Conservation (phyloP, 2,888 invertebrate species). For the Barypeithes pellucidus region DNA sequence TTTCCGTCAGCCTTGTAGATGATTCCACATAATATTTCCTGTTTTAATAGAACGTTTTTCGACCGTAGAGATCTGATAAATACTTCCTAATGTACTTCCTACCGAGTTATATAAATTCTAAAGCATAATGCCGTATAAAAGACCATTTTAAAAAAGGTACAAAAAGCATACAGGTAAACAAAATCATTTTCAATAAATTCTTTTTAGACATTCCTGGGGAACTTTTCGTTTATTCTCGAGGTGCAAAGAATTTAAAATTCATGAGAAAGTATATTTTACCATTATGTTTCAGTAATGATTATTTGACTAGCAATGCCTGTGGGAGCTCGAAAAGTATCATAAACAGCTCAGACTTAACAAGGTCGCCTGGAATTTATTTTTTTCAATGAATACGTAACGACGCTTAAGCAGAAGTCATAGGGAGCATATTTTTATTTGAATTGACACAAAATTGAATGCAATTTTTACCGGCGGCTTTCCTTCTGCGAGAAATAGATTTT, state of each 20-base stretch:
- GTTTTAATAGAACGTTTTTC: no score
- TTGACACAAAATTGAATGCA: conserved; percentile 3
- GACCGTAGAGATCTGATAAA: no score
- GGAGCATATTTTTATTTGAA: conserved; percentile 39
- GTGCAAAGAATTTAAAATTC: conserved; percentile 56
- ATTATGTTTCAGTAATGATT: conserved; percentile 57
- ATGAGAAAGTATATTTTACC: conserved; percentile 58
- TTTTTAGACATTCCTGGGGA: conserved; percentile 25
- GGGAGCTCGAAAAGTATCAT: conserved; percentile 61
- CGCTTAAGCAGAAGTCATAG: conserved; percentile 38
- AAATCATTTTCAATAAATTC: conserved; percentile 48
- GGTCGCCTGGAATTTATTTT: conserved; percentile 65
- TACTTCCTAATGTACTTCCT: no score
- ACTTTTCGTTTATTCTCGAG: conserved; percentile 28
- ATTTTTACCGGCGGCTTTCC: background rate
- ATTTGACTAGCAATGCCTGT: conserved; percentile 58
- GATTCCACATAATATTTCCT: no score
- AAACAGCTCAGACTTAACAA: conserved; percentile 62
- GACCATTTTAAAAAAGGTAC: conserved; percentile 3
- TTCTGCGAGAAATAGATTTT: background rate
- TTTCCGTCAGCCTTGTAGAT: no score
- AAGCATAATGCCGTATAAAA: background rate
- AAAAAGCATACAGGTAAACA: conserved; percentile 15
- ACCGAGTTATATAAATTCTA: background rate
- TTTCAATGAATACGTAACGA: conserved; percentile 65